Percentiles rank a stretch among this genome's conserved stretches.
Evolutionary conservation across 2,113 vertebrate genomes (phyloP).

Genomic region (Scopus umbretta): DNA sequence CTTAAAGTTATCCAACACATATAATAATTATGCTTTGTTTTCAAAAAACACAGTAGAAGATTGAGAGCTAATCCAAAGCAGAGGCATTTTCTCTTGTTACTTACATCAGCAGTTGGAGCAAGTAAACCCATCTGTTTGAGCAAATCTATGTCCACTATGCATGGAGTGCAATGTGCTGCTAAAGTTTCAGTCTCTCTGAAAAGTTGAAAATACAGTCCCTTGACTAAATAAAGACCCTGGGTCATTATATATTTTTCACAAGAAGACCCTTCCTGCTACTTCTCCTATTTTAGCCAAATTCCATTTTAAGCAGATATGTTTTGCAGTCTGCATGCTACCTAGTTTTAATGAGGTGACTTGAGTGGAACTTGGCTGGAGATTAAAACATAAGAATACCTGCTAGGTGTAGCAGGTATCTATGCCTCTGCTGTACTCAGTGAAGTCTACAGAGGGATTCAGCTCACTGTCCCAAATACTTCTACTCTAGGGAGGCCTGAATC

Average conservation of each 20-base stretch:
- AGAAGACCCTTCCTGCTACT: neutral
- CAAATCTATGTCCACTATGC: neutral
- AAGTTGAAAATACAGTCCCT: neutral
- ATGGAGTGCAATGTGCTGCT: neutral
- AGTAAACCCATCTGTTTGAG: neutral
- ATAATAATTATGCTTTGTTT: neutral
- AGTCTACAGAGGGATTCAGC: neutral
- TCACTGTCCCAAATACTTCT: neutral
- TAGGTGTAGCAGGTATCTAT: neutral
- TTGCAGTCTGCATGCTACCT: neutral
- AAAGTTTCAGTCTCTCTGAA: neutral
- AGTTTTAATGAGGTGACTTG: neutral
- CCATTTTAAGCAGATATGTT: neutral
- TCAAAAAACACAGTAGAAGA: neutral
- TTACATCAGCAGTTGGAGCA: neutral
- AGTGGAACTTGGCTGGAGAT: neutral
- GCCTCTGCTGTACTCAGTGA: neutral
- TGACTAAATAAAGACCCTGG: neutral
- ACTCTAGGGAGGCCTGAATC: neutral
- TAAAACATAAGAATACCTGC: neutral
- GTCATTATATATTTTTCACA: neutral
- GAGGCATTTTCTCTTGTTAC: neutral
- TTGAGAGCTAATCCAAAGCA: neutral
- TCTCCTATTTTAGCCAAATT: neutral
- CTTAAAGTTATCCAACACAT: neutral